Conservation (phyloP, 2,888 invertebrate species). For the Ischnura elegans region DNA sequence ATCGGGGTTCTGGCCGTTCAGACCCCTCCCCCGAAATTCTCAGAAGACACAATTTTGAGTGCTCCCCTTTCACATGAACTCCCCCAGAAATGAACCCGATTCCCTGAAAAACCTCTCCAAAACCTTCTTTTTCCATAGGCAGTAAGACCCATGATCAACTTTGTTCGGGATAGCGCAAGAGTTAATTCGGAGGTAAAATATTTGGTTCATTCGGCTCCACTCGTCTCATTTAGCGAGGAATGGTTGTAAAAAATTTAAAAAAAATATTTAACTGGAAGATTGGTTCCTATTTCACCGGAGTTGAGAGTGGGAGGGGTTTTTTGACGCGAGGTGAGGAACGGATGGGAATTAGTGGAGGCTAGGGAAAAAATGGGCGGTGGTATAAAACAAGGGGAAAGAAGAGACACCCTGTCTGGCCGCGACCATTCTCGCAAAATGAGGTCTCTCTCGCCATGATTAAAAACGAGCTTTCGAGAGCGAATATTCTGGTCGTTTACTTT, state of each 20-base stretch:
- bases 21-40: too few relatives aligned
- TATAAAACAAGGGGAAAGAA: background rate
- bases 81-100: too few relatives aligned
- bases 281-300: background rate
- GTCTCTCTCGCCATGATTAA: slow-evolving; percentile 1
- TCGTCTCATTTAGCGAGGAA: background rate
- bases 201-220: background rate
- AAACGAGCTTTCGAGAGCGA: background rate
- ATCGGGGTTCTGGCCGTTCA: too few relatives aligned
- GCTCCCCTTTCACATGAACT: too few relatives aligned
- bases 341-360: background rate
- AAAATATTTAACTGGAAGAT: background rate
- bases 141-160: too few relatives aligned
- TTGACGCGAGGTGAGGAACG: background rate
- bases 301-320: background rate
- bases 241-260: background rate
- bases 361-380: background rate
- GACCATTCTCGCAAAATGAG: background rate
- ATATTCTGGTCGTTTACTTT: background rate
- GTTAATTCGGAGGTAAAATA: background rate
- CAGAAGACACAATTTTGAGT: too few relatives aligned
- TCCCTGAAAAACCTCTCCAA: too few relatives aligned
- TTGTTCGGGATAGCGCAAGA: background rate
- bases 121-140: too few relatives aligned
- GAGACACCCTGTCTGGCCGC: background rate